phyloP scores from a whole-genome alignment of 1,140 invertebrate genomes.

The Zaprionus nigranus region DNA sequence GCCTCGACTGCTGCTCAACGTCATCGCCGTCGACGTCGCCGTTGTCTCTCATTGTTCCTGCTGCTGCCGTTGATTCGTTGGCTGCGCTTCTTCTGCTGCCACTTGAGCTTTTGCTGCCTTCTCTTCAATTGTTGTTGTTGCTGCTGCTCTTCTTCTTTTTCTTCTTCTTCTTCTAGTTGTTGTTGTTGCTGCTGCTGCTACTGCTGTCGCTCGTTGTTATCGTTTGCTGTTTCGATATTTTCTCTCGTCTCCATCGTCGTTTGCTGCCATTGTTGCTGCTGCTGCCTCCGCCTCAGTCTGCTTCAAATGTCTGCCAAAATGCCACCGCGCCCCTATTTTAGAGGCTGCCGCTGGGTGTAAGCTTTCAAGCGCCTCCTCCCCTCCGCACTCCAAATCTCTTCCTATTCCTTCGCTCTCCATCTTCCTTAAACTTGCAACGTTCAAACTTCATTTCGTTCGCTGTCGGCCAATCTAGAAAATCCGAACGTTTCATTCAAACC shows the following conservation, averaged over 20 bases:
- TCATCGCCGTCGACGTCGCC: constrained; percentile 31
- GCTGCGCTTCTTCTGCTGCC: constrained; percentile 37
- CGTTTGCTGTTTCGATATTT: constrained; percentile 63
- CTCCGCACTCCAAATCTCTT: no score
- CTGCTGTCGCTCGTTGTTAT: constrained; percentile 49
- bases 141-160: constrained; percentile 34
- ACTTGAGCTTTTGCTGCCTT: constrained; percentile 56
- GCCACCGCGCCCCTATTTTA: constrained; percentile 68
- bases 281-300: constrained; percentile 11
- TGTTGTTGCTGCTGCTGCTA: constrained; percentile 40
- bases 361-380: constrained; percentile 32
- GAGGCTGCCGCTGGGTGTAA: constrained; percentile 31
- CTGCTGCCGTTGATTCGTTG: constrained; percentile 65
- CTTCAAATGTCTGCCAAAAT: constrained; percentile 50
- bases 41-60: constrained; percentile 64
- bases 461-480: constrained; percentile 32
- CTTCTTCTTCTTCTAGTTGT: constrained; percentile 43
- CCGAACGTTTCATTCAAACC: constrained; percentile 50
- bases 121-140: constrained; percentile 54
- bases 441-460: constrained; percentile 37
- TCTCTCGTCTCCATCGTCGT: constrained; percentile 34
- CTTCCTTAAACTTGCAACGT: constrained; percentile 27
- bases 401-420: no score
- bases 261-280: constrained; percentile 38
- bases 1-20: constrained; percentile 38